Evolutionary conservation across 1,140 invertebrate species (phyloP).

Genomic region (Polyergus mexicanus): DNA sequence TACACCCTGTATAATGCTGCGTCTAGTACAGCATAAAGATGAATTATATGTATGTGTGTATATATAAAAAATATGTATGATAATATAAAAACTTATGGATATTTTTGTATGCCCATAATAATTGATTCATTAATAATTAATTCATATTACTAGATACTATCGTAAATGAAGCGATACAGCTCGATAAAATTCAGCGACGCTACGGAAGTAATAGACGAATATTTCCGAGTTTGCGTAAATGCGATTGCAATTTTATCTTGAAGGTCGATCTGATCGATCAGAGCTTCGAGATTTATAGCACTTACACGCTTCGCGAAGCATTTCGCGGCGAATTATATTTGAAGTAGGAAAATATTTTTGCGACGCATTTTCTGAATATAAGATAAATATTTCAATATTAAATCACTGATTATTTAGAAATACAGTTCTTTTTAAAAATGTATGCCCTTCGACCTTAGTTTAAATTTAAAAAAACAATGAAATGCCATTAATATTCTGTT

Average conservation of each 20-base stretch:
- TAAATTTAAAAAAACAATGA: neutral
- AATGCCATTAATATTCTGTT: too few relatives aligned
- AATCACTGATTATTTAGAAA: neutral
- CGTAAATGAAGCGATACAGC: conserved; percentile 7
- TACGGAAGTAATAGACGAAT: conserved; percentile 6
- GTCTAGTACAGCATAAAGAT: neutral
- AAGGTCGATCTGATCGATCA: conserved; percentile 38
- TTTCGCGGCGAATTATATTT: neutral
- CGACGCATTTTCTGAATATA: neutral
- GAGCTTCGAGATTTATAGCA: conserved; percentile 24
- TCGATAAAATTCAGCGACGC: conserved; percentile 17
- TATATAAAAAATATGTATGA: too few relatives aligned
- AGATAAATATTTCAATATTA: neutral
- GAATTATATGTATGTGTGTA: neutral
- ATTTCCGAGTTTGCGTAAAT: conserved; percentile 55
- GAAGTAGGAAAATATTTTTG: neutral
- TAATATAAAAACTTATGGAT: conserved; percentile 18
- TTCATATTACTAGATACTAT: conserved; percentile 17
- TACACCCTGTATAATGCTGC: too few relatives aligned
- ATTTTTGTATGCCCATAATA: conserved; percentile 19
- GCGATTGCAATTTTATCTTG: conserved; percentile 46
- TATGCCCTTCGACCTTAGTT: neutral
- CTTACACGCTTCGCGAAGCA: neutral
- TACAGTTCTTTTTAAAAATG: neutral
- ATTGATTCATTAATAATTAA: conserved; percentile 38